phyloP scores from a whole-genome alignment of 2,888 invertebrate genomes.

The Ophion obscuratus region DNA sequence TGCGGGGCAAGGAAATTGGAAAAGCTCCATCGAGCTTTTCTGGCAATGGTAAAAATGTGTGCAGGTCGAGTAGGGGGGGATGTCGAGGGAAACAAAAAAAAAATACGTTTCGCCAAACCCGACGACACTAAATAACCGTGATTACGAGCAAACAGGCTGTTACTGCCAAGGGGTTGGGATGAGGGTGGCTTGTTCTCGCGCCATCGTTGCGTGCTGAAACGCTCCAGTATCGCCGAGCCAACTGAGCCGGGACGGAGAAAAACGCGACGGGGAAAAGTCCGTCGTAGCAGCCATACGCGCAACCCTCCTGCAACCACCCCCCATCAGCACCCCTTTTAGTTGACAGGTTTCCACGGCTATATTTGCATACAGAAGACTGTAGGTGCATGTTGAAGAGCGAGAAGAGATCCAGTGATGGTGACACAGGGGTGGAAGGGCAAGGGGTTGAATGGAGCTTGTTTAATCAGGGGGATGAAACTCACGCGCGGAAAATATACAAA shows the following conservation, averaged over 20 bases:
- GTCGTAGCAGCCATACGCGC: background rate
- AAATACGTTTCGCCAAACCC: constrained; percentile 49
- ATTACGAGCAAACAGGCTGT: constrained; percentile 66
- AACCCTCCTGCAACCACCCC: background rate
- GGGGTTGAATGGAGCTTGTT: constrained; percentile 58
- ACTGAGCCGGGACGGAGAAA: background rate
- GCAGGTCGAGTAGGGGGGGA: background rate
- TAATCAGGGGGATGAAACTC: constrained; percentile 65
- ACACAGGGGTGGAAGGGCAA: constrained; percentile 37
- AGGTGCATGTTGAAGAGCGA: constrained; percentile 71
- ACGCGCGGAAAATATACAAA: constrained; percentile 23
- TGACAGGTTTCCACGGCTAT: constrained; percentile 51
- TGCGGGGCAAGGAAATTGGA: background rate
- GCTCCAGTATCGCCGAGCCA: background rate
- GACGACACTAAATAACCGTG: constrained; percentile 65
- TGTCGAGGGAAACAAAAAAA: constrained; percentile 1
- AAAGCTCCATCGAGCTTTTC: background rate
- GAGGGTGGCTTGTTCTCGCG: constrained; percentile 12
- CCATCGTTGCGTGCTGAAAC: constrained; percentile 10
- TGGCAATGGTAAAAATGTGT: background rate
- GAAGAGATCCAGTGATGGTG: background rate
- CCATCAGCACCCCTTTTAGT: constrained; percentile 2
- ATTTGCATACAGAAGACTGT: constrained; percentile 34
- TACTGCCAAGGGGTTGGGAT: constrained; percentile 4
- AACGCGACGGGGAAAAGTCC: background rate